Conservation (phyloP, 2,888 invertebrate genomes). For the Brachyptera risi region DNA sequence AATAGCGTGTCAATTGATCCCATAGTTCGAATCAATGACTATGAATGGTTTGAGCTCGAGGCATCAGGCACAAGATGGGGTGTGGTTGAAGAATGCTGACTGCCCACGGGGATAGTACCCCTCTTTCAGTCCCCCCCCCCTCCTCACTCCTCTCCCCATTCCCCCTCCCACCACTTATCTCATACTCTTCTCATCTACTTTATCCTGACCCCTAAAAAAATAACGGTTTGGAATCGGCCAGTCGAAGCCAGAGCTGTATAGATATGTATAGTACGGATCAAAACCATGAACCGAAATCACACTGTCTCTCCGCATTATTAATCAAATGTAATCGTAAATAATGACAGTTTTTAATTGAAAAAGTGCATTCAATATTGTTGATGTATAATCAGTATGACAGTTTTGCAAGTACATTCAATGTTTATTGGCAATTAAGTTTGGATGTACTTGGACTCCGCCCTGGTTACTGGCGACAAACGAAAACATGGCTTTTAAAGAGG, state of each 20-base stretch:
- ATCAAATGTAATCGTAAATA: not conserved
- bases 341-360: no score
- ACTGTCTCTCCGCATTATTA: not conserved
- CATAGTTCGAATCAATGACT: conserved; percentile 6
- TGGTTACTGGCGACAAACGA: not conserved
- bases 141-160: not conserved
- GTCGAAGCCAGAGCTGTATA: not conserved
- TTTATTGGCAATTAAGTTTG: conserved; percentile 12
- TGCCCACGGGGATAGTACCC: conserved; percentile 23
- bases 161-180: conserved; percentile 1
- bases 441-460: conserved; percentile 3
- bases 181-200: conserved; percentile 25
- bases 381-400: not conserved
- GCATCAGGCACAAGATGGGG: not conserved
- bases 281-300: conserved; percentile 17
- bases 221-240: conserved; percentile 23
- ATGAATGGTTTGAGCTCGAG: not conserved
- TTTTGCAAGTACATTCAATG: not conserved
- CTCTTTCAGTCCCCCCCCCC: conserved; percentile 5
- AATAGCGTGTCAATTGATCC: conserved; percentile 8
- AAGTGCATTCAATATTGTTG: not conserved
- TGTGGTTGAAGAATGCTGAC: conserved; percentile 24
- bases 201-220: conserved; percentile 30
- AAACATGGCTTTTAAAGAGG: not conserved
- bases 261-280: conserved; percentile 10